Conservation (phyloP, 2,888 invertebrate genomes). For the Drosophila histrio region DNA sequence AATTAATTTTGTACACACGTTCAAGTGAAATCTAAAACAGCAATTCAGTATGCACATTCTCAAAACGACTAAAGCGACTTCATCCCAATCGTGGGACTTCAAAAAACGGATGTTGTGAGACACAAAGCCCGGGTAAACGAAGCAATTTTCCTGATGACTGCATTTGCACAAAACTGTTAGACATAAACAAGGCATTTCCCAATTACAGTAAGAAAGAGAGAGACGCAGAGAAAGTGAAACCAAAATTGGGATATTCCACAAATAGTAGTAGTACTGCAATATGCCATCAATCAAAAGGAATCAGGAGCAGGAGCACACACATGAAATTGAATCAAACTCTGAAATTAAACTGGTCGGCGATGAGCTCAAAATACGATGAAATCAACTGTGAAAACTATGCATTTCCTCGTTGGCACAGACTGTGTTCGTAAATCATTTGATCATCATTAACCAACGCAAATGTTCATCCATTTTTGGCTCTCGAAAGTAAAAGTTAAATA, state of each 20-base stretch:
- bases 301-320: background rate
- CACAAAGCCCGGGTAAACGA: conserved; percentile 43
- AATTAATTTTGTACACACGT: conserved; percentile 31
- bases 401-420: conserved; percentile 26
- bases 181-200: conserved; percentile 30
- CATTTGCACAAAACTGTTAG: conserved; percentile 49
- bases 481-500: conserved; percentile 52
- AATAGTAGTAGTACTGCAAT: conserved; percentile 11
- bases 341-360: background rate
- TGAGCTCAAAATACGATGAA: conserved; percentile 37
- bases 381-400: conserved; percentile 59
- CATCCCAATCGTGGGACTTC: conserved; percentile 18
- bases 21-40: conserved; percentile 5
- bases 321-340: conserved; percentile 7
- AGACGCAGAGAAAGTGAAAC: conserved; percentile 5
- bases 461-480: background rate
- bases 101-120: conserved; percentile 32
- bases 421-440: conserved; percentile 47
- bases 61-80: conserved; percentile 20
- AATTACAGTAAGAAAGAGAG: conserved; percentile 7
- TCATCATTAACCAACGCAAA: conserved; percentile 31
- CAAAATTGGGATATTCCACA: background rate
- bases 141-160: conserved; percentile 68
- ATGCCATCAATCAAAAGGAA: conserved; percentile 17
- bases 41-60: conserved; percentile 33